Evolutionary conservation across 1,140 invertebrate genomes (phyloP).

Genomic region (Portunus trituberculatus): DNA sequence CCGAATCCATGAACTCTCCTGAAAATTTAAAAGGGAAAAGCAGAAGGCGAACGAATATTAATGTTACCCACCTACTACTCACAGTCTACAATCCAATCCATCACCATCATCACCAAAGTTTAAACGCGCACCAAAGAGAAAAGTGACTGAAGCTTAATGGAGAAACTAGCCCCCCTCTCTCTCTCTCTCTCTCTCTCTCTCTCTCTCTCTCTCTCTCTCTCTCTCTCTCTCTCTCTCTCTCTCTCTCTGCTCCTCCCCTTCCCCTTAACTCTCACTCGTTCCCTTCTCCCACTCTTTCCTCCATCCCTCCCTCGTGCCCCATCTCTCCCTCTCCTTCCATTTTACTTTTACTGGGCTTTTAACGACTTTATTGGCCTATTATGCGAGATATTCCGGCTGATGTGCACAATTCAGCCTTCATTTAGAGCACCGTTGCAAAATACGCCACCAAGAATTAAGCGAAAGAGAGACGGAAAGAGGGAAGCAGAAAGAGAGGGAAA

Average conservation of each 20-base stretch:
- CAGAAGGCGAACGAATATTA: too few relatives aligned
- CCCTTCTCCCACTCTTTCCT: not conserved
- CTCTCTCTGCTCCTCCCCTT: constrained; percentile 30
- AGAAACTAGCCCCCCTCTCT: not conserved
- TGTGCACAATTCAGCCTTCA: not conserved
- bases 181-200: constrained; percentile 45
- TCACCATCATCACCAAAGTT: too few relatives aligned
- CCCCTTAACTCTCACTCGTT: not conserved
- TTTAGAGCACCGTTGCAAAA: not conserved
- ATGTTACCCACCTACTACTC: too few relatives aligned
- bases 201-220: constrained; percentile 12
- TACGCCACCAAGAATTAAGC: not conserved
- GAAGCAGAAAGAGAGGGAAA: too few relatives aligned
- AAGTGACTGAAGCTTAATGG: too few relatives aligned
- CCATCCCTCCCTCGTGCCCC: not conserved
- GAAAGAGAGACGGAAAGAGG: not conserved
- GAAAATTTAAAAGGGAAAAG: too few relatives aligned
- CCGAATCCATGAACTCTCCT: too few relatives aligned
- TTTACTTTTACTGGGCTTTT: constrained; percentile 14
- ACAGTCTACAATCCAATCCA: too few relatives aligned
- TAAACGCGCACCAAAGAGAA: too few relatives aligned
- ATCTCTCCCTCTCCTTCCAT: constrained; percentile 6
- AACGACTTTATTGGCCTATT: constrained; percentile 9
- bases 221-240: not conserved
- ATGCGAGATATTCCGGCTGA: not conserved